These are phyloP conservation scores for Melieria crassipennis DNA, from an alignment of 2,888 invertebrate genomes.

Conservation along the genomic window DNA sequence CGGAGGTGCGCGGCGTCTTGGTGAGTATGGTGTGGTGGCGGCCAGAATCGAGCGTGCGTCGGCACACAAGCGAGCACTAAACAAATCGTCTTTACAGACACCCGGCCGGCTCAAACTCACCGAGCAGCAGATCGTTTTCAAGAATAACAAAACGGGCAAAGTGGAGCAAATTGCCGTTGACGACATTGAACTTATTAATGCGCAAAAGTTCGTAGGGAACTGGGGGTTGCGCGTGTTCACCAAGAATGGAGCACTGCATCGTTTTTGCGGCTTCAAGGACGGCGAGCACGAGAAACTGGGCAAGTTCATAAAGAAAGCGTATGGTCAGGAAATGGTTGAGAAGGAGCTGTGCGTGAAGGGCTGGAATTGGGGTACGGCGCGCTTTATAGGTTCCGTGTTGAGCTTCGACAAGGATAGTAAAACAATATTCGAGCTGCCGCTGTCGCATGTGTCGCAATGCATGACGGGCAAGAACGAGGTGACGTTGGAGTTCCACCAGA, in stretches of 20 bases:
- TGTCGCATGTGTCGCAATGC: conserved; percentile 95
- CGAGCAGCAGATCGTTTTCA: conserved; percentile 89
- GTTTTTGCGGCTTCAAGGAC: conserved; percentile 95
- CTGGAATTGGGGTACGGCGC: conserved; percentile 99
- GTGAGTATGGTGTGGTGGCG: conserved; percentile 68
- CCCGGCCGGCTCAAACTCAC: conserved; percentile 92
- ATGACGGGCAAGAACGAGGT: conserved; percentile 98
- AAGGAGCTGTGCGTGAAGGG: conserved; percentile 95
- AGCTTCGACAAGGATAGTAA: conserved; percentile 85
- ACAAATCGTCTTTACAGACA: conserved; percentile 70
- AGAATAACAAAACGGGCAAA: conserved; percentile 96
- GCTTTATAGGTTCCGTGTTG: conserved; percentile 87
- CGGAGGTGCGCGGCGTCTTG: conserved; percentile 88
- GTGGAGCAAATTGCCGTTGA: conserved; percentile 86
- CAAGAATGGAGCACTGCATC: conserved; percentile 88
- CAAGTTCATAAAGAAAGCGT: conserved; percentile 85
- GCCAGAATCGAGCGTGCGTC: not conserved
- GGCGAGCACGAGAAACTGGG: conserved; percentile 92
- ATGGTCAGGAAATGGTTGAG: conserved; percentile 86
- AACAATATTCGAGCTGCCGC: conserved; percentile 94
- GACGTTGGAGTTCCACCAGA: conserved; percentile 97
- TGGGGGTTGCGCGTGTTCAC: conserved; percentile 91
- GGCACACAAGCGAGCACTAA: not conserved
- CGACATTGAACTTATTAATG: conserved; percentile 91
- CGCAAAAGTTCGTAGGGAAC: conserved; percentile 90